Conservation (phyloP, 1,140 invertebrate species). For the Oreohelix idahoensis region DNA sequence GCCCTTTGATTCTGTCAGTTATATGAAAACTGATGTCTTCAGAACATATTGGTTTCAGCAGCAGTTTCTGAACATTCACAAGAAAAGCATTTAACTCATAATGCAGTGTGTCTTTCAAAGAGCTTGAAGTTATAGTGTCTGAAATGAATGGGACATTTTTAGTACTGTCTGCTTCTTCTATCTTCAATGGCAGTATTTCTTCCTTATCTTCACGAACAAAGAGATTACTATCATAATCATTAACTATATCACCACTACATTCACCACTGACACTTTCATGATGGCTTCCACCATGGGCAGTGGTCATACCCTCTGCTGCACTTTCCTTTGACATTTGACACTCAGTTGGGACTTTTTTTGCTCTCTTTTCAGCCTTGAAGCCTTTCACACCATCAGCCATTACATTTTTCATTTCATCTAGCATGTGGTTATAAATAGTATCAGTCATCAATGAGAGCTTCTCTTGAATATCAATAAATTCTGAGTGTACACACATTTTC, state of each 20-base stretch:
- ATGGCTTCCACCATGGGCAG: neutral
- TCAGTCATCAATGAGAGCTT: neutral
- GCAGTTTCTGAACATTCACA: neutral
- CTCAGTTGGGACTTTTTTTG: neutral
- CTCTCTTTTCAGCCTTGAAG: neutral
- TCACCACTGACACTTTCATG: neutral
- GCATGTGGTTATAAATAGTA: neutral
- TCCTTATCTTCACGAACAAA: neutral
- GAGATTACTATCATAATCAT: neutral
- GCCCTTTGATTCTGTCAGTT: neutral
- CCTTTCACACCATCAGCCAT: neutral
- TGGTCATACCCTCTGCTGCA: neutral
- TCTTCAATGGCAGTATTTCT: neutral
- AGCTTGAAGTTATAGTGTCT: neutral
- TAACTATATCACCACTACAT: neutral
- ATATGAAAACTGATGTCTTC: neutral
- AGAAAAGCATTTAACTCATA: neutral
- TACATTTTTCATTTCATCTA: neutral
- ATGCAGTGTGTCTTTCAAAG: neutral
- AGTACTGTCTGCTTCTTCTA: neutral
- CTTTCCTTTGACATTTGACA: neutral
- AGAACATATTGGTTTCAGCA: neutral
- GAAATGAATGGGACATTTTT: neutral
- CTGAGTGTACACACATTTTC: neutral
- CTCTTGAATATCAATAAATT: neutral